Evolutionary conservation across 2,113 vertebrate genomes (phyloP), one percentile per base, ranked within the genome.

Genomic region (Hucho hucho): DNA sequence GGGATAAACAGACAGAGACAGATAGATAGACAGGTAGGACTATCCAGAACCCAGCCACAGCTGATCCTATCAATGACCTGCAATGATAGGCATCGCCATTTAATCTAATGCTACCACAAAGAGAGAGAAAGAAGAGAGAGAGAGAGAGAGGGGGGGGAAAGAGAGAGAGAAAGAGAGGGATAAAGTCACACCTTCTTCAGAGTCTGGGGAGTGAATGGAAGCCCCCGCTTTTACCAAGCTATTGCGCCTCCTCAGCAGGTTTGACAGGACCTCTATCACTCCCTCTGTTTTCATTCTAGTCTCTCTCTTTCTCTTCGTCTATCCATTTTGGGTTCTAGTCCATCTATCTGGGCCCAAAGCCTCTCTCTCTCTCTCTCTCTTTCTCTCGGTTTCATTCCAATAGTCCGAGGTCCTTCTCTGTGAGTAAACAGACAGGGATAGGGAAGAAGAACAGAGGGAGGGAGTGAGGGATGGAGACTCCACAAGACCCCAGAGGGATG

Each of bases 11-110:
- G 90, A 89, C 84, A 84, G 85, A 87, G 75, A 88, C 53, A 63
- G 32, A 61, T 26, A 88, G 81, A 88, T 86, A 29, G 29, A 90
- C 76, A 86, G 88, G 87, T 86, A 89, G 84, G 79, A 81, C 77
- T 82, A 75, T 74, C 87, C 88, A 86, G 79, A 72, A 78, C 79
- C 3, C 70, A 29, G 79, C 83, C 78, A 86, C 84, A 81, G 74
- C 80, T 81, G 91, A 91, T 93, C 85, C 74, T 84, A 90, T 89
- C 89, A 56, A 76, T 78, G 74, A 86, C 80, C 87, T 76, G 77
- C 80, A 59, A 73, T 47, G 90, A 93, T 93, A 88, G 77, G 29
- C 65, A 91, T 89, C 88, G 87, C 82, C 79, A 95, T 93, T 93
- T 84, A 81, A 92, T 95, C 93, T 7, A 63, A 58, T 29, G 29